phyloP scores from a whole-genome alignment of 1,140 invertebrate species.

The Stegodyphus mimosarum region DNA sequence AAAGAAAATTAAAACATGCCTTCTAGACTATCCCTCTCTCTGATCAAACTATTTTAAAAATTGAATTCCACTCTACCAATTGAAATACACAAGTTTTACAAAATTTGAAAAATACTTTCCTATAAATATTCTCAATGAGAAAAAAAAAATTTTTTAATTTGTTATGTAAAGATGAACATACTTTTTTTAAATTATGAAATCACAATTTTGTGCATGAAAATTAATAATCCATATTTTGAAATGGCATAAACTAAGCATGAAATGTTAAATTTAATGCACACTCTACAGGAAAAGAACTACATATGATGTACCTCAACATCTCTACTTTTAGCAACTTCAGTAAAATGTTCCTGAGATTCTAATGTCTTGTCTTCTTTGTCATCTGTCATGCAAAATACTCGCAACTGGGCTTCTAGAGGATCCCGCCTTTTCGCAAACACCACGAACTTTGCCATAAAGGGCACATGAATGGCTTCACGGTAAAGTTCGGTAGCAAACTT shows the following conservation, averaged over 20 bases:
- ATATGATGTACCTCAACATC: constrained; percentile 78
- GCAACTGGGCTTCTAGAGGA: constrained; percentile 89
- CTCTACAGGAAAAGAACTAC: neutral
- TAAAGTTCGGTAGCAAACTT: constrained; percentile 99
- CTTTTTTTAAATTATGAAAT: neutral
- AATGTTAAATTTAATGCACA: neutral
- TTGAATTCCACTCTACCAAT: too few species aligned
- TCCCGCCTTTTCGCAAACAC: constrained; percentile 97
- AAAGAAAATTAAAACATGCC: too few species aligned
- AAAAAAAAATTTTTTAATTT: too few species aligned
- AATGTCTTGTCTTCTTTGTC: constrained; percentile 98
- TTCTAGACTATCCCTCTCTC: too few species aligned
- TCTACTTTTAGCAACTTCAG: constrained; percentile 96
- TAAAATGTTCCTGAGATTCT: constrained; percentile 96
- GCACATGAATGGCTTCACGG: constrained; percentile 96
- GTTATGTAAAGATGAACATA: neutral
- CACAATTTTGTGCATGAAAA: neutral
- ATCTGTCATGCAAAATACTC: constrained; percentile 99
- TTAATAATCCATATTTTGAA: neutral
- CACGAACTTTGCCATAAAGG: constrained; percentile 99
- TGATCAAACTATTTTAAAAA: too few species aligned
- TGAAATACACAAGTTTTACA: too few species aligned
- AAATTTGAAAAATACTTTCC: too few species aligned
- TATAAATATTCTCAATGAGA: too few species aligned
- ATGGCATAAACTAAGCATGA: neutral